phyloP scores from a whole-genome alignment of 2,888 invertebrate genomes.

The Acrobasis suavella region DNA sequence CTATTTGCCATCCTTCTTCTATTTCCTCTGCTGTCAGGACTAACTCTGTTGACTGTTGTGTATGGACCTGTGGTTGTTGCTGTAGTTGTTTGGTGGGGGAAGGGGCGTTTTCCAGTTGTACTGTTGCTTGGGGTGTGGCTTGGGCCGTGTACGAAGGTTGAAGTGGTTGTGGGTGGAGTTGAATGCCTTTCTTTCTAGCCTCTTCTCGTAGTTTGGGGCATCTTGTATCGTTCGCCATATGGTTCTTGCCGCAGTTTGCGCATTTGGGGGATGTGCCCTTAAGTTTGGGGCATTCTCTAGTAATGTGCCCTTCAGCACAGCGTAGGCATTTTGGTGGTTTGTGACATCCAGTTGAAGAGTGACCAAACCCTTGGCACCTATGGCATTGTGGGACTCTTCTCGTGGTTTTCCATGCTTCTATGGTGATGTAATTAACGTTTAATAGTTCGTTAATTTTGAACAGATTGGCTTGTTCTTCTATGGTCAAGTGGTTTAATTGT shows the following conservation, averaged over 20 bases:
- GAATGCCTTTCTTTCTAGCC: background rate
- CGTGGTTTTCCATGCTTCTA: slow-evolving; percentile 32
- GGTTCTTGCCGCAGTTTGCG: slow-evolving; percentile 26
- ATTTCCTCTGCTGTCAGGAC: too few species aligned
- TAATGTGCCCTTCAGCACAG: slow-evolving; percentile 23
- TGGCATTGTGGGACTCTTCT: slow-evolving; percentile 35
- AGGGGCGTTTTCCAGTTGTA: too few species aligned
- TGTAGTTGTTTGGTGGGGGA: too few species aligned
- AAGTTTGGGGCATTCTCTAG: slow-evolving; percentile 24
- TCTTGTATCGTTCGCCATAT: slow-evolving; percentile 28
- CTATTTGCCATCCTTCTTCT: too few species aligned
- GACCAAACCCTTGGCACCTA: slow-evolving; percentile 19
- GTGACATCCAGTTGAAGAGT: slow-evolving; percentile 26
- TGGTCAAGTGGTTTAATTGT: slow-evolving; percentile 22
- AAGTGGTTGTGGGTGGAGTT: too few species aligned
- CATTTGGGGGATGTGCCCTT: slow-evolving; percentile 25
- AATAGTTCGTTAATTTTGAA: slow-evolving; percentile 29
- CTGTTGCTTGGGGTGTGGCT: too few species aligned
- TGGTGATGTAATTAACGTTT: slow-evolving; percentile 31
- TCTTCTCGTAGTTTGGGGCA: background rate
- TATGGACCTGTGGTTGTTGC: too few species aligned
- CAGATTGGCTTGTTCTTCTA: slow-evolving; percentile 26
- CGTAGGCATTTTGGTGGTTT: slow-evolving; percentile 24
- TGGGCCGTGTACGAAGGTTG: too few species aligned
- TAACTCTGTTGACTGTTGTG: too few species aligned